A percentile compares a stretch with the other conserved stretches of the same genome.
These are phyloP conservation scores for Poeciliopsis turrubarensis DNA, from an alignment of 2,113 vertebrate genomes.

Conservation along the genomic window DNA sequence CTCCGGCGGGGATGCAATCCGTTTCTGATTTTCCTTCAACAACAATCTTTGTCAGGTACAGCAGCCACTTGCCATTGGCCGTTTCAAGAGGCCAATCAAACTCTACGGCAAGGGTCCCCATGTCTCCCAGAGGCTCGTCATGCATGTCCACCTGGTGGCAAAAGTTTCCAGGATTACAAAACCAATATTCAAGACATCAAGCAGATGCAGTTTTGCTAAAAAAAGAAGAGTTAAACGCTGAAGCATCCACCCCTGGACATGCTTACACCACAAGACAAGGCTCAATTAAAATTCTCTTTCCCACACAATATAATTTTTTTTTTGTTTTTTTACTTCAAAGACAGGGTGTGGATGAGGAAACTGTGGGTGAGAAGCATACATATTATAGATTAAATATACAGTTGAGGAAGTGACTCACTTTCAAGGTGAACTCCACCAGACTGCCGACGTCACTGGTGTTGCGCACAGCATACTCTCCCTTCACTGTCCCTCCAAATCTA, in stretches of 20 bases:
- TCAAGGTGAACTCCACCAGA: slow-evolving; percentile 85
- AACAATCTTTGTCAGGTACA: slow-evolving; percentile 90
- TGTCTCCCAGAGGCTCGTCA: slow-evolving; percentile 78
- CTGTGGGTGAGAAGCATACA: slow-evolving; percentile 37
- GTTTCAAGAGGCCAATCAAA: slow-evolving; percentile 93
- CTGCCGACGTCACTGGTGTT: slow-evolving; percentile 89
- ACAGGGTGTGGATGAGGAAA: slow-evolving; percentile 54
- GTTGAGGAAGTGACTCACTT: slow-evolving; percentile 77
- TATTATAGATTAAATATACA: slow-evolving; percentile 36
- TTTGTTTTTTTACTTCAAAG: slow-evolving; percentile 37
- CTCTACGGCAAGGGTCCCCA: slow-evolving; percentile 87
- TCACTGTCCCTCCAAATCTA: slow-evolving; percentile 87
- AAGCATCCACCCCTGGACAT: slow-evolving; percentile 46
- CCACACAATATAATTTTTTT: slow-evolving; percentile 50
- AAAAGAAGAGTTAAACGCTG: neutral
- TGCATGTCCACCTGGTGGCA: slow-evolving; percentile 80
- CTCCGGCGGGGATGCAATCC: slow-evolving; percentile 83
- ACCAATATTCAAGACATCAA: slow-evolving; percentile 1
- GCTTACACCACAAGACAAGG: slow-evolving; percentile 58
- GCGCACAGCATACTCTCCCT: slow-evolving; percentile 91
- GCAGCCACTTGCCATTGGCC: slow-evolving; percentile 92
- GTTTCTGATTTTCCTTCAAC: slow-evolving; percentile 72
- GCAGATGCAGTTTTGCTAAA: slow-evolving; percentile 12
- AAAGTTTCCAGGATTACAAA: slow-evolving; percentile 7
- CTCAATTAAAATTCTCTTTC: slow-evolving; percentile 40